These are phyloP conservation scores for Halcyon leucocephala DNA, from an alignment of 2,797 vertebrate genomes.

Conservation along the genomic window DNA sequence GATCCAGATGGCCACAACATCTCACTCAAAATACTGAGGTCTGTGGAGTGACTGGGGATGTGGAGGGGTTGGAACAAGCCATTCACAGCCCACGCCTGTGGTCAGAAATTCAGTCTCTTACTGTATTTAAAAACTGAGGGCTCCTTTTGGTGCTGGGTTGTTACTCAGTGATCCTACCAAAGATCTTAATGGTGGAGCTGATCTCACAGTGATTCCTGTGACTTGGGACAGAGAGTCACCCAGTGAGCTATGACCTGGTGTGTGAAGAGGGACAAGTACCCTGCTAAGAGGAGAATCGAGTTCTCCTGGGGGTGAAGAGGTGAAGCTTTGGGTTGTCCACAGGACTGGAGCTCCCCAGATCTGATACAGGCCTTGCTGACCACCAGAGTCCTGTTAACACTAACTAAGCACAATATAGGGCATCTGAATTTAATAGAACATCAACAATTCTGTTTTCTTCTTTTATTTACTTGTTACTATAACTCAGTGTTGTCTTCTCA, in stretches of 20 bases:
- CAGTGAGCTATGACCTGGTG: not conserved
- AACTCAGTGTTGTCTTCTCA: not conserved
- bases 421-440: not conserved
- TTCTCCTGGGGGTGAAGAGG: not conserved
- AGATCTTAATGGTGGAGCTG: not conserved
- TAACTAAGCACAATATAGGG: not conserved
- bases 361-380: not conserved
- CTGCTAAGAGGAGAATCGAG: no score
- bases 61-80: not conserved
- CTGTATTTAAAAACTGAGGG: not conserved
- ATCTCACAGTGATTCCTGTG: not conserved
- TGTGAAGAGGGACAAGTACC: not conserved
- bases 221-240: not conserved
- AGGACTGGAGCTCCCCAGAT: not conserved
- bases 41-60: not conserved
- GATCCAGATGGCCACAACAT: not conserved
- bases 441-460: not conserved
- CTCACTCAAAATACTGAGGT: not conserved
- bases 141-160: not conserved
- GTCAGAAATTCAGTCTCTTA: not conserved
- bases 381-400: not conserved
- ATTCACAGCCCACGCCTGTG: rapidly evolving
- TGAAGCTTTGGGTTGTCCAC: not conserved
- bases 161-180: not conserved
- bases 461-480: not conserved